Evolutionary conservation across 2,113 vertebrate genomes (phyloP).

Genomic region (Ondatra zibethicus): DNA sequence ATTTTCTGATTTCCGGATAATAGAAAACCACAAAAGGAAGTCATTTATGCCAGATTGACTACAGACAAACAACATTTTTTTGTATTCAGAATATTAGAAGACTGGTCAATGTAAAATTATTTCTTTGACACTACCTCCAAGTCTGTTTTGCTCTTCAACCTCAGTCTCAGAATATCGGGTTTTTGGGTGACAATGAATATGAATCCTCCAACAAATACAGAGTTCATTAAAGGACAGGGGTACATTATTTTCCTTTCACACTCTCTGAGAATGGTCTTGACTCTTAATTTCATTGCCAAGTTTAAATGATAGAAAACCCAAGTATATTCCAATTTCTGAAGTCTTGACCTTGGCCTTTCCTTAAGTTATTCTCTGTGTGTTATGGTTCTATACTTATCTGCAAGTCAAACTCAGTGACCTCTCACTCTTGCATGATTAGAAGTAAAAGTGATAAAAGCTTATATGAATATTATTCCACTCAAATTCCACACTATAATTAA

Average conservation of each 20-base stretch:
- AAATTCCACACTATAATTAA: slow-evolving; percentile 57
- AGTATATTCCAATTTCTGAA: slow-evolving; percentile 53
- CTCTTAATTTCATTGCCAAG: slow-evolving; percentile 13
- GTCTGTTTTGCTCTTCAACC: not conserved
- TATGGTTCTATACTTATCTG: slow-evolving; percentile 24
- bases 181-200: not conserved
- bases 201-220: not conserved
- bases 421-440: slow-evolving; percentile 28
- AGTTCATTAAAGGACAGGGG: not conserved
- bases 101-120: not conserved
- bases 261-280: not conserved
- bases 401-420: slow-evolving; percentile 35
- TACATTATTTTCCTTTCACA: not conserved
- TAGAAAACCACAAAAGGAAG: not conserved
- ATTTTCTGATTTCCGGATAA: not conserved
- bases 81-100: not conserved
- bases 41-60: not conserved
- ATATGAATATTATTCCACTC: slow-evolving; percentile 32
- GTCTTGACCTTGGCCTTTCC: slow-evolving; percentile 34
- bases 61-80: not conserved
- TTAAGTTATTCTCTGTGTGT: slow-evolving; percentile 23
- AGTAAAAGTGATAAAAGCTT: slow-evolving; percentile 38
- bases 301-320: slow-evolving; percentile 37
- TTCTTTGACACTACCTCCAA: slow-evolving; percentile 32
- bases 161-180: not conserved